phyloP scores from a whole-genome alignment of 2,113 vertebrate species.

The Phrynosoma blainvillii region DNA sequence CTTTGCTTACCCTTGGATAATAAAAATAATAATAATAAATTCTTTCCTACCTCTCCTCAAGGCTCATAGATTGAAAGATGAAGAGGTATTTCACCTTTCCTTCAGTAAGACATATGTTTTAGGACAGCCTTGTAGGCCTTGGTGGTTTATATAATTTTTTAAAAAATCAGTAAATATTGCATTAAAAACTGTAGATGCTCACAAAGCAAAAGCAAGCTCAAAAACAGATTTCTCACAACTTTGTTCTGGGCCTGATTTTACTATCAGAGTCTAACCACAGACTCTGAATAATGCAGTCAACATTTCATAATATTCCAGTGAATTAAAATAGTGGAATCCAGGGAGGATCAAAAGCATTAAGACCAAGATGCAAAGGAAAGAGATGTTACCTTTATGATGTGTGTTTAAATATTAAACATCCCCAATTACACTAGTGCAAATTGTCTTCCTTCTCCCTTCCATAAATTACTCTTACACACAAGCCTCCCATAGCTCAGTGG shows the following conservation, averaged over 20 bases:
- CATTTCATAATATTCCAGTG: constrained; percentile 21
- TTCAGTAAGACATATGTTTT: too few relatives aligned
- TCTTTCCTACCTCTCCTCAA: too few relatives aligned
- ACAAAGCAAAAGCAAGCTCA: not conserved
- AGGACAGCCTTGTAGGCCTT: too few relatives aligned
- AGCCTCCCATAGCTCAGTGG: not conserved
- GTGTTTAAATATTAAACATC: constrained; percentile 26
- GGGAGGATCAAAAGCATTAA: constrained; percentile 23
- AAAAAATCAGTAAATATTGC: constrained; percentile 1
- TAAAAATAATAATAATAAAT: too few relatives aligned
- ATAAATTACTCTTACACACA: constrained; percentile 6
- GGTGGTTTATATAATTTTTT: too few relatives aligned
- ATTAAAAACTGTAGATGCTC: not conserved
- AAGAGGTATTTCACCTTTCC: too few relatives aligned
- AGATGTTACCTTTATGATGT: constrained; percentile 1
- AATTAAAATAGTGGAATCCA: constrained; percentile 12
- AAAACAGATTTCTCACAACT: not conserved
- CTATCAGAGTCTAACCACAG: not conserved
- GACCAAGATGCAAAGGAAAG: not conserved
- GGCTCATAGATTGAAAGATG: too few relatives aligned
- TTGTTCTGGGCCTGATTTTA: not conserved
- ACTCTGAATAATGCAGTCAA: constrained; percentile 22
- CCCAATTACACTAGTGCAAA: constrained; percentile 23
- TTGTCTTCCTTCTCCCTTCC: not conserved
- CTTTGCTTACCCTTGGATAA: too few relatives aligned